These are phyloP conservation scores for Diadumene lineata DNA, from an alignment of 92 coral and sea anemone species.

Conservation along the genomic window DNA sequence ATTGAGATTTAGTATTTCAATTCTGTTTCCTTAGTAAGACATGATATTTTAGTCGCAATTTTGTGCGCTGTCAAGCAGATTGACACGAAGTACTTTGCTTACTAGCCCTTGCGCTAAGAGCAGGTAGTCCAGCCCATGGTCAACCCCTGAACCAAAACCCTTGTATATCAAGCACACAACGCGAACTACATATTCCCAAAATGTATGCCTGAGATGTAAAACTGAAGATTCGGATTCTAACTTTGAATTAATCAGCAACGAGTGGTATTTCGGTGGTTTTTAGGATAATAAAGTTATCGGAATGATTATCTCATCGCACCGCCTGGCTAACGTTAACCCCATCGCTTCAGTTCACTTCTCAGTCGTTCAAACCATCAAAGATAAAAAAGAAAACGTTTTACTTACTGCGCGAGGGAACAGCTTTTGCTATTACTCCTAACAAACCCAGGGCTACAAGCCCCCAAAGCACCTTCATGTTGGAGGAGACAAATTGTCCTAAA, in stretches of 20 bases:
- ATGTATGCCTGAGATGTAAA: background rate
- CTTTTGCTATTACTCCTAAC: conserved; percentile 54
- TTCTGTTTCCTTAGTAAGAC: background rate
- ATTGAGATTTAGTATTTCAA: too few relatives aligned
- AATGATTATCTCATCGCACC: conserved; percentile 33
- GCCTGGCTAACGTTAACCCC: background rate
- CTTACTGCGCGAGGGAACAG: conserved; percentile 79
- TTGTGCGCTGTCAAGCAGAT: background rate
- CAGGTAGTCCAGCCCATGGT: conserved; percentile 14
- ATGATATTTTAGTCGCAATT: background rate
- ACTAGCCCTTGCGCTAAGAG: background rate
- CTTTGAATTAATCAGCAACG: too few relatives aligned
- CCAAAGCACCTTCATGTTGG: conserved; percentile 63
- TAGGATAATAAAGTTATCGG: background rate
- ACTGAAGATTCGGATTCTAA: background rate
- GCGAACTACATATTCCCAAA: background rate
- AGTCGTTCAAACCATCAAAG: conserved; percentile 1
- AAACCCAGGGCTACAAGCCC: conserved; percentile 70
- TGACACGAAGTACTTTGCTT: conserved; percentile 14
- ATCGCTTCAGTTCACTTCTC: conserved; percentile 32
- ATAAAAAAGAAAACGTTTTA: background rate
- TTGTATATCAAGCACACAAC: background rate
- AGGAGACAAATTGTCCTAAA: conserved; percentile 57
- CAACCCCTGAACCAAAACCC: conserved; percentile 11
- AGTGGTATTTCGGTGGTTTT: background rate